phyloP scores from a whole-genome alignment of 2,888 invertebrate genomes.

The Yponomeuta malinellus region DNA sequence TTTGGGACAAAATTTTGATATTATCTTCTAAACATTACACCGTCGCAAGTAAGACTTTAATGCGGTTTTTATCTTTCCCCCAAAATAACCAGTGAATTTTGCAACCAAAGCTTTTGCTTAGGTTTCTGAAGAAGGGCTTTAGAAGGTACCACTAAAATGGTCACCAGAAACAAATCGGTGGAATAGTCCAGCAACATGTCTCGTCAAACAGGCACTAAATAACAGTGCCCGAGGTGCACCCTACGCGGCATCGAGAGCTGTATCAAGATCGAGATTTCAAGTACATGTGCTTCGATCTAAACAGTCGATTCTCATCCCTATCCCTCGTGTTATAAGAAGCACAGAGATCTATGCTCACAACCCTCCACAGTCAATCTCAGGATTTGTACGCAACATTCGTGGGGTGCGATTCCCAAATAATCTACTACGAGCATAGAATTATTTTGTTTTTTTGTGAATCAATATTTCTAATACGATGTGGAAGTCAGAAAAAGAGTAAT shows the following conservation, averaged over 20 bases:
- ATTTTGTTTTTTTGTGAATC: background rate
- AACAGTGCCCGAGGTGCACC: constrained; percentile 29
- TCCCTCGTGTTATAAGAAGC: background rate
- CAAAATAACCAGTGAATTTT: too few species aligned
- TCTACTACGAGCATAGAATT: constrained; percentile 61
- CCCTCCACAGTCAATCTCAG: constrained; percentile 51
- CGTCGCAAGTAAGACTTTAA: background rate
- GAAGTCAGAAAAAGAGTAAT: too few species aligned
- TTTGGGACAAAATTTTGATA: background rate
- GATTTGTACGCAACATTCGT: constrained; percentile 54
- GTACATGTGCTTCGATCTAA: constrained; percentile 47
- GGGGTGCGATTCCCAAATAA: constrained; percentile 66
- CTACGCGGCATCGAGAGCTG: constrained; percentile 63
- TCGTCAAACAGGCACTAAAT: constrained; percentile 20
- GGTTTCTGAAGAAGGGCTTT: too few species aligned
- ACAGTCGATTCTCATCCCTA: background rate
- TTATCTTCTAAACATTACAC: background rate
- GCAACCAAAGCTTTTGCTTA: too few species aligned
- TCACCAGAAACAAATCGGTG: background rate
- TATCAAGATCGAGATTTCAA: constrained; percentile 58
- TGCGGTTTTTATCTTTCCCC: too few species aligned
- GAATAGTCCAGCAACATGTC: constrained; percentile 46
- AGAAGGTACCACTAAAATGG: too few species aligned
- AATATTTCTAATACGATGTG: background rate
- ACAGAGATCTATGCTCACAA: background rate